Base-by-base conservation (phyloP, 2,113 vertebrate species). In the Athene noctua region DNA sequence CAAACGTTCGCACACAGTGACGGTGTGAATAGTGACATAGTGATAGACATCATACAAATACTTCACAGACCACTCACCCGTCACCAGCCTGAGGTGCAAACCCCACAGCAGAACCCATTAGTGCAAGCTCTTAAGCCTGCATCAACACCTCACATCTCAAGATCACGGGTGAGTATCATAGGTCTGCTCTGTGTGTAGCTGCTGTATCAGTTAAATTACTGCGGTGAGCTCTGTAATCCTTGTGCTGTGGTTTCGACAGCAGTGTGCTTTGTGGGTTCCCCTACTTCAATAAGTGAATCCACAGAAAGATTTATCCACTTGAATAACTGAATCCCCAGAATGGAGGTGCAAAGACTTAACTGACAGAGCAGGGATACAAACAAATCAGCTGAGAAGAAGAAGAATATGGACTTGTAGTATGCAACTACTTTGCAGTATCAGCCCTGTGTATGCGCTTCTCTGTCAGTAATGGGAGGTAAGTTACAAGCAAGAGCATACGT, bases 101-200 rank as follows among this genome's bases (percentile, higher is more conserved):
- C 30, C 92, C 68, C 70, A 8, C 36, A 77, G 71, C 86, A 91
- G 32, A 86, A 22, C 58, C 44, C 25, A 5, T 14, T 49, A 80
- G 42, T 23, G 38, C 36, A 36, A 68, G 47, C 32, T 15, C 14
- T 67, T 67, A 59, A 34, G 42, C 32, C 49, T 55, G 4, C 55
- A 8, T 26, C 59, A 16, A 15, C 32, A 44, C 18, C 65, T 80
- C 63, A 5, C 22, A 7, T 15, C 47, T n/a, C 44, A 21, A 70
- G 40, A 26, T 29, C 32, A 6, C 0, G 1, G 58, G 36, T 44
- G 11, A 21, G 46, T 52, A 13, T 58, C 2, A 0, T 0, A 40
- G 77, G 17, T 70, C 36, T 58, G 72, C 23, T 57, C 51, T 66
- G 38, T 34, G n/a, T 55, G 78, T 36, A 40, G 58, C 59, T 94